phyloP scores from a whole-genome alignment of 1,140 invertebrate genomes.

The Ceratina calcarata region DNA sequence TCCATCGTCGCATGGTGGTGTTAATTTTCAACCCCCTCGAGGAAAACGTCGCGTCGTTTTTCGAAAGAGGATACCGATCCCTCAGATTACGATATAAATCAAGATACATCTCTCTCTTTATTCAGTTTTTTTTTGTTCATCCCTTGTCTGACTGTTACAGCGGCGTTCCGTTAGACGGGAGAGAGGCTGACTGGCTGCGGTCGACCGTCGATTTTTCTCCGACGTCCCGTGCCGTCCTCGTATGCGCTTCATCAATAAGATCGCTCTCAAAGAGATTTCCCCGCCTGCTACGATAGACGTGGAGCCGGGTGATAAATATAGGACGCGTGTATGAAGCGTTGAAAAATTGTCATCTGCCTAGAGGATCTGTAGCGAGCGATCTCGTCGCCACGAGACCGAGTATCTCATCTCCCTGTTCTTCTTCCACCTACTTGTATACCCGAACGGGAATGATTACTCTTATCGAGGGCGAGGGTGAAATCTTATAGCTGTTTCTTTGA shows the following conservation, averaged over 20 bases:
- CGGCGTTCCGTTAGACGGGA: background rate
- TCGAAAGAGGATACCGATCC: slow-evolving; percentile 2
- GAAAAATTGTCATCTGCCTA: slow-evolving; percentile 61
- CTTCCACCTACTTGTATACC: background rate
- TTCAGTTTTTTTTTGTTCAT: background rate
- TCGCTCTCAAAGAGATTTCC: slow-evolving; percentile 63
- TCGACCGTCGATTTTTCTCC: slow-evolving; percentile 63
- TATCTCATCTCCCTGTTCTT: background rate
- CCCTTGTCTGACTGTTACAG: background rate
- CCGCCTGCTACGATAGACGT: slow-evolving; percentile 47
- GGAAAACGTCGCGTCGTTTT: background rate
- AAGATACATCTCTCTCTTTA: background rate
- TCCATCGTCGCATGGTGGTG: background rate
- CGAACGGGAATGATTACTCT: too few relatives aligned
- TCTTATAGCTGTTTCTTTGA: too few relatives aligned
- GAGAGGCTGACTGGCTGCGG: background rate
- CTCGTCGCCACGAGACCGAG: background rate
- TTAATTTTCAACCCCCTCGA: slow-evolving; percentile 26
- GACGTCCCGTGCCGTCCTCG: slow-evolving; percentile 10
- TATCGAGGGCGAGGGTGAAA: too few relatives aligned
- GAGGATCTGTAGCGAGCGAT: slow-evolving; percentile 46
- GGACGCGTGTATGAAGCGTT: slow-evolving; percentile 43
- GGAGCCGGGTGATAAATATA: slow-evolving; percentile 51
- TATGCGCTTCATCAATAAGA: slow-evolving; percentile 55
- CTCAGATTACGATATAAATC: slow-evolving; percentile 63